phyloP scores from a whole-genome alignment of 2,888 invertebrate species.

The Xestia sexstrigata region DNA sequence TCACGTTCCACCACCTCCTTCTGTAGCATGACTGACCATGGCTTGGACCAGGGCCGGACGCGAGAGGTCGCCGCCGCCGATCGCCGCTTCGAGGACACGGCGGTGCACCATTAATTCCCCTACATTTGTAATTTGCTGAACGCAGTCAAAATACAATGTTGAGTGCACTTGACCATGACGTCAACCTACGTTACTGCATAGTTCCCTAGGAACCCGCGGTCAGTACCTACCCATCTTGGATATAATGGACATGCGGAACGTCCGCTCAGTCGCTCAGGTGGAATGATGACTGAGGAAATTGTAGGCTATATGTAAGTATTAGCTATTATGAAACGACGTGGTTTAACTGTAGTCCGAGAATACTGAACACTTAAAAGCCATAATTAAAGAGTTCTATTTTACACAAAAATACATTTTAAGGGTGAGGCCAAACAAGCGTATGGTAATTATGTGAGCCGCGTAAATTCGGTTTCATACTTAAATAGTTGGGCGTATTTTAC shows the following conservation, averaged over 20 bases:
- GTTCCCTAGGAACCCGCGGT: constrained; percentile 44
- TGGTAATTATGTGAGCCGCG: too few species aligned
- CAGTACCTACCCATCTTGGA: constrained; percentile 2
- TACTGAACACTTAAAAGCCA: neutral
- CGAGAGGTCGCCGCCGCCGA: too few species aligned
- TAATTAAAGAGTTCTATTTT: too few species aligned
- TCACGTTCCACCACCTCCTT: too few species aligned
- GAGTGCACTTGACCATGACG: constrained; percentile 49
- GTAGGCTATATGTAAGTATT: neutral
- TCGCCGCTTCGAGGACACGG: too few species aligned
- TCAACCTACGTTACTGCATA: constrained; percentile 41
- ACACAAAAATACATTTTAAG: neutral
- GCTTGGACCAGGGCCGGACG: too few species aligned
- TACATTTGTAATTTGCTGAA: neutral
- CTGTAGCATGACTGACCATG: too few species aligned
- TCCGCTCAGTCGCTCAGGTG: constrained; percentile 30
- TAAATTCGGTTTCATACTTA: too few species aligned
- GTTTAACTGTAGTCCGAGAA: neutral
- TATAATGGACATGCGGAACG: constrained; percentile 41
- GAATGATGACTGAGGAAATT: constrained; percentile 44
- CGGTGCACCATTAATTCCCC: too few species aligned
- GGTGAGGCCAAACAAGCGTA: too few species aligned
- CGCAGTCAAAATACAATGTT: constrained; percentile 27
- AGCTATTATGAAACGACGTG: neutral
- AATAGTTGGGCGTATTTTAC: too few species aligned